A percentile compares a stretch with the other conserved stretches of the same genome.
Evolutionary conservation across 2,113 vertebrate genomes (phyloP).

Genomic region (Pandion haliaetus): DNA sequence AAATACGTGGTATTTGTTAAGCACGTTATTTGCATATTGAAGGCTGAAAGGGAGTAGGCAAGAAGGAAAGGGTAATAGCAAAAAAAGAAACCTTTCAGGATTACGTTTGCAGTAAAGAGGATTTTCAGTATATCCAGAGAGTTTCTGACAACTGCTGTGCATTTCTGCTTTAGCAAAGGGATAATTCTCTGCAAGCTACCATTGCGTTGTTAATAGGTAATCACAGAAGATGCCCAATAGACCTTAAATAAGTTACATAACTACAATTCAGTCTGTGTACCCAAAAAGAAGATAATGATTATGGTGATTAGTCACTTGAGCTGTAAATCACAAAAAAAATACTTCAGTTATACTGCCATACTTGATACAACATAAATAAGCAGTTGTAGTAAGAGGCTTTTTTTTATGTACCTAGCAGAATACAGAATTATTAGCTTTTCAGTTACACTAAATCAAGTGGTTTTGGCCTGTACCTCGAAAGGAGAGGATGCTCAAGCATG

Average conservation of each 20-base stretch:
- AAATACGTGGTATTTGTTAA: not conserved
- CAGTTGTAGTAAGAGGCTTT: not conserved
- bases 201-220: not conserved
- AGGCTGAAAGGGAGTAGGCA: not conserved
- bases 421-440: not conserved
- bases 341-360: not conserved
- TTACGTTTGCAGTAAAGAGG: not conserved
- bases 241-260: conserved; percentile 22
- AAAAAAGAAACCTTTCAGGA: not conserved
- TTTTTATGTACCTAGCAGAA: not conserved
- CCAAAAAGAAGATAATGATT: not conserved
- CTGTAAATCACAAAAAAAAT: conserved; percentile 8
- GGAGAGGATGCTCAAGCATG: not conserved
- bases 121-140: not conserved
- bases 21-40: not conserved
- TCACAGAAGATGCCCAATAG: not conserved
- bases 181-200: not conserved
- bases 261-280: not conserved
- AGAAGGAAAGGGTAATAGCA: not conserved
- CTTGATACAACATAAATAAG: not conserved
- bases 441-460: not conserved
- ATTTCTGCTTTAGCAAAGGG: not conserved
- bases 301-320: not conserved
- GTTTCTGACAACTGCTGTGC: not conserved
- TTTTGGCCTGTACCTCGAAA: not conserved